Base-by-base conservation (phyloP, 2,797 vertebrate species). In the Crenuchus spilurus region DNA sequence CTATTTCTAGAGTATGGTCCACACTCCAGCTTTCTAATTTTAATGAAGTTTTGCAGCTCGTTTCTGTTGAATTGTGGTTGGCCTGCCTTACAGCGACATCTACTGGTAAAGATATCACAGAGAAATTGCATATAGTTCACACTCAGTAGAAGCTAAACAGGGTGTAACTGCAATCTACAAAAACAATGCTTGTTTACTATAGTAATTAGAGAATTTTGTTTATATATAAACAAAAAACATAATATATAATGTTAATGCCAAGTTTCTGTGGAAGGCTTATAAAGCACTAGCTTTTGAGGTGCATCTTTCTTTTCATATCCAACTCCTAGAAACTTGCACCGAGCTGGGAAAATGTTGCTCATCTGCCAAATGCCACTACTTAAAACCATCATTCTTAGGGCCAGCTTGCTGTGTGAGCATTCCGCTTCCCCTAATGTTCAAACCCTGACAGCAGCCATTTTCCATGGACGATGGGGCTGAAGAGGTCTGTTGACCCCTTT, bases 401-500 rank as follows among this genome's bases (percentile, higher is more conserved):
- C 80, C 82, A 72, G 86, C 87, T 84, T 85, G 75, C 84, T 26
- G 74, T 77, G 75, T 84, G 84, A 88, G 87, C 88, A 84, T 87
- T 87, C 83, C 33, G 80, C 85, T 88, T 91, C 88, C 89, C 88
- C 90, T 91, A 92, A 92, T 91, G 88, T 87, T 88, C 86, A 77
- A 86, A 86, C 88, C 88, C 90, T 90, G 89, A 92, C 92, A 89
- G 88, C 84, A 86, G 87, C 85, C 86, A 89, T 92, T 92, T 91
- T 91, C 88, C 70, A 75, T 52, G 80, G 88, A 85, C 88, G 87
- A 91, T 84, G 90, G 88, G 88, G 88, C 89, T 91, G 90, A 92
- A 91, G 89, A 92, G 89, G 89, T 89, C 83, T 88, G 67, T 85
- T 92, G 90, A 92, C 91, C 90, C 89, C 90, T 89, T 87, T 90